Conservation (phyloP, 2,113 vertebrate species). For the Grallaria varia region DNA sequence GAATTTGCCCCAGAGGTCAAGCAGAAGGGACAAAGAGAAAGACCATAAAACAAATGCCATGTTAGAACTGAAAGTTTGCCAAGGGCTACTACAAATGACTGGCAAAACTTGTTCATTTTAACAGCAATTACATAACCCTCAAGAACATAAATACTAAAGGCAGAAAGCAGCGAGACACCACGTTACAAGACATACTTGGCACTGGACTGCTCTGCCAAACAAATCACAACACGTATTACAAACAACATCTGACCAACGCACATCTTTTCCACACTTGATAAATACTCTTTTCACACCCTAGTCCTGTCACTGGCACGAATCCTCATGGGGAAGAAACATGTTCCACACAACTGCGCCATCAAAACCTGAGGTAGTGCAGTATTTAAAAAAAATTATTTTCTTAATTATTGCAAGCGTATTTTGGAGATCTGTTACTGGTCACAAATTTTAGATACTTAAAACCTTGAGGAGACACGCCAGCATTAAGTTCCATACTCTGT, state of each 20-base stretch:
- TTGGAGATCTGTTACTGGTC: background rate
- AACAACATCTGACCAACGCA: background rate
- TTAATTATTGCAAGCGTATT: background rate
- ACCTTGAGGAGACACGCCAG: background rate
- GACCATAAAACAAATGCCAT: background rate
- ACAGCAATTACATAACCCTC: conserved; percentile 28
- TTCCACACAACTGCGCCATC: background rate
- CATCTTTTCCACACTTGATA: background rate
- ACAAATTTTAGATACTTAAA: background rate
- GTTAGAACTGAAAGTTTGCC: background rate
- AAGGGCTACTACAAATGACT: background rate
- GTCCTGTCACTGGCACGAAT: background rate
- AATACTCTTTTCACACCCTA: background rate
- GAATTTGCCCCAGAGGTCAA: background rate
- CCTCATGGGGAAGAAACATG: background rate
- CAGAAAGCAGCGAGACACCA: background rate
- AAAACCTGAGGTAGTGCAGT: background rate
- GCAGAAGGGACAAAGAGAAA: background rate
- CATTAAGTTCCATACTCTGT: background rate
- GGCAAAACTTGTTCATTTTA: conserved; percentile 19
- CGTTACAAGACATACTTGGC: background rate
- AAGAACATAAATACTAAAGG: background rate
- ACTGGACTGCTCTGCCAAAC: background rate
- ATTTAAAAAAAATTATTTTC: background rate
- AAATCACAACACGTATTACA: background rate